Evolutionary conservation across 2,113 vertebrate species (phyloP).

Genomic region (Rhagologus leucostigma): DNA sequence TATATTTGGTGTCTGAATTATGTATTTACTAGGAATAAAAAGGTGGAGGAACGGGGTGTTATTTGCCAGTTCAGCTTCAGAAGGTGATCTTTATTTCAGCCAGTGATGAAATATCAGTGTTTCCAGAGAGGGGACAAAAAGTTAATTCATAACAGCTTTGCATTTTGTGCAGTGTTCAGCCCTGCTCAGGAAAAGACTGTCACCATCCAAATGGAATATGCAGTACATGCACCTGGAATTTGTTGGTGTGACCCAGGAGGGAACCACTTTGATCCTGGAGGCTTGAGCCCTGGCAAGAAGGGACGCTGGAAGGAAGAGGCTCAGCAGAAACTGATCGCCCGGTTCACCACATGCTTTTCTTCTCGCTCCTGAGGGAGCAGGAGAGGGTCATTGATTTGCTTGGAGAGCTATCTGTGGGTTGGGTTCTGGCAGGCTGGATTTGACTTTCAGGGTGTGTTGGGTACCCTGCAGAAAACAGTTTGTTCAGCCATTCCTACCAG

Average conservation of each 20-base stretch:
- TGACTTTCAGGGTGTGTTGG: not conserved
- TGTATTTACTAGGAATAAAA: not conserved
- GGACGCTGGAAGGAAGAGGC: not conserved
- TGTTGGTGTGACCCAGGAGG: not conserved
- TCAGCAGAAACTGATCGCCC: not conserved
- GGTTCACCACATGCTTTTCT: accelerated
- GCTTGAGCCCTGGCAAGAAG: not conserved
- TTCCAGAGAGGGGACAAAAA: not conserved
- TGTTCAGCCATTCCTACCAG: not conserved
- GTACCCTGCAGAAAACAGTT: not conserved
- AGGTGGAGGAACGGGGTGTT: not conserved
- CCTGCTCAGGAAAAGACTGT: not conserved
- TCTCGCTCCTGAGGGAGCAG: not conserved
- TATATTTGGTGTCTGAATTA: not conserved
- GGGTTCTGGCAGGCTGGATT: not conserved
- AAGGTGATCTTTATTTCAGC: not conserved
- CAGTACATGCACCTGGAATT: accelerated
- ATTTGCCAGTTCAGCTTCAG: not conserved
- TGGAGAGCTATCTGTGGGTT: not conserved
- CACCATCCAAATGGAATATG: not conserved
- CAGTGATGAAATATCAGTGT: not conserved
- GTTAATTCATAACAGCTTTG: not conserved
- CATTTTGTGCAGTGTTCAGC: not conserved
- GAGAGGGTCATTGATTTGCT: not conserved
- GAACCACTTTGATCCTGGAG: not conserved